These are phyloP conservation scores for Pteria penguin DNA, from an alignment of 2,888 invertebrate species.

Conservation along the genomic window DNA sequence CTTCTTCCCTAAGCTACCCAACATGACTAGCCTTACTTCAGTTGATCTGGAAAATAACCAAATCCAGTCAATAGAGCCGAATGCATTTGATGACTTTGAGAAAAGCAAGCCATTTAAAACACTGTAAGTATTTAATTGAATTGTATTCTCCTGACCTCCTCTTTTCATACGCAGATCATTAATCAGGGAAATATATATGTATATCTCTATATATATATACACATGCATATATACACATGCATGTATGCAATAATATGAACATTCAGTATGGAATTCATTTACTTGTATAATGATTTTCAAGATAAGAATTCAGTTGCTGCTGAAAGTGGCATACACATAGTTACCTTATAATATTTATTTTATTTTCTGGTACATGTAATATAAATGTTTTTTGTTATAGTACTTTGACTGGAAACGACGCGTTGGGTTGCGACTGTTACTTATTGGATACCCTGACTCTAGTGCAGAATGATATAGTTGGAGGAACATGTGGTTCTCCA, in stretches of 20 bases:
- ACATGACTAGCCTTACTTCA: conserved; percentile 50
- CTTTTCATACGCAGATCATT: too few species aligned
- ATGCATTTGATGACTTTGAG: conserved; percentile 61
- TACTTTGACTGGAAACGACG: conserved; percentile 44
- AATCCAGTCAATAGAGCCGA: conserved; percentile 60
- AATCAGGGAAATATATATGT: too few species aligned
- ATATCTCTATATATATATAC: too few species aligned
- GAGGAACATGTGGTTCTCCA: conserved; percentile 50
- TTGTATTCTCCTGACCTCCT: too few species aligned
- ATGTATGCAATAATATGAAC: too few species aligned
- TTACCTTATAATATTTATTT: too few species aligned
- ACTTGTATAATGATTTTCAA: too few species aligned
- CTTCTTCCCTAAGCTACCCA: conserved; percentile 62
- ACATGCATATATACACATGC: too few species aligned
- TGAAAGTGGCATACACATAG: too few species aligned
- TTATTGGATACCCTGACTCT: conserved; percentile 44
- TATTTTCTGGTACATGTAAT: too few species aligned
- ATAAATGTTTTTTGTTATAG: conserved; percentile 28
- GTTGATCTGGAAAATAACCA: conserved; percentile 56
- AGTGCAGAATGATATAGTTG: conserved; percentile 34
- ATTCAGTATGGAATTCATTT: too few species aligned
- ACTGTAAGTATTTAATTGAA: conserved; percentile 62
- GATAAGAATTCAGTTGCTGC: too few species aligned
- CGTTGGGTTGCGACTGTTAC: conserved; percentile 58
- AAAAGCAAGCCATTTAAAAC: conserved; percentile 48